A percentile compares a stretch with the other conserved stretches of the same genome.
Conservation (phyloP, 2,797 vertebrate genomes). For the Chromobotia macracanthus region DNA sequence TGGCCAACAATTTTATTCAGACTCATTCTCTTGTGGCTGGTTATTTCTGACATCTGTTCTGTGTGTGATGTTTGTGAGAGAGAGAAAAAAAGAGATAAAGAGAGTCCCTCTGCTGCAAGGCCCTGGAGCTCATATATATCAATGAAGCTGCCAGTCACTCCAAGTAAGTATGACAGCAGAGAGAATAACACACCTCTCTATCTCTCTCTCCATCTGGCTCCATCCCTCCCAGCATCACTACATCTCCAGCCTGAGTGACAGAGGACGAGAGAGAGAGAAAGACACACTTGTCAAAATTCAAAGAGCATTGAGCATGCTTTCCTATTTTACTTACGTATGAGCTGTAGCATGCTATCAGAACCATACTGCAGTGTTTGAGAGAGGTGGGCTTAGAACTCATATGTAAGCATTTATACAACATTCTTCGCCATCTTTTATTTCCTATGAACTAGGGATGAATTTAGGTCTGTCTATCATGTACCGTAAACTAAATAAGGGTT, state of each 20-base stretch:
- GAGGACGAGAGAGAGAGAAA: conserved; percentile 25
- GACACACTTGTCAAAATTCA: conserved; percentile 11
- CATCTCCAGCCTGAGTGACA: conserved; percentile 41
- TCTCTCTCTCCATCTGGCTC: conserved; percentile 52
- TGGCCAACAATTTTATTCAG: conserved; percentile 2
- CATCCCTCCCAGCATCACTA: conserved; percentile 46
- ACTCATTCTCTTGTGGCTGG: conserved; percentile 30
- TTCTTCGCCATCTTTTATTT: too few species aligned
- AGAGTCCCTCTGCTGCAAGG: conserved; percentile 52
- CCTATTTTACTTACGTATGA: neutral
- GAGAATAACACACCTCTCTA: conserved; percentile 55
- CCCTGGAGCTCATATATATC: conserved; percentile 68
- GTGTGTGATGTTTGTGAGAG: conserved; percentile 48
- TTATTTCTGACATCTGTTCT: conserved; percentile 38
- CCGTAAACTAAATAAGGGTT: too few species aligned
- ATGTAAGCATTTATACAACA: neutral
- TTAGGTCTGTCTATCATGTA: neutral
- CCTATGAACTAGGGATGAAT: neutral
- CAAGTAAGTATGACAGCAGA: conserved; percentile 70
- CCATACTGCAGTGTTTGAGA: neutral
- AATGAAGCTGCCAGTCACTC: conserved; percentile 71
- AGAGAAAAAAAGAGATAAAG: conserved; percentile 37
- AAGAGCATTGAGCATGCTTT: neutral
- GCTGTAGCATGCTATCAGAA: neutral
- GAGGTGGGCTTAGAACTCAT: neutral